Base-by-base conservation (phyloP, 53 echinoderm and acorn worm species). In the Pentamera pediparva region DNA sequence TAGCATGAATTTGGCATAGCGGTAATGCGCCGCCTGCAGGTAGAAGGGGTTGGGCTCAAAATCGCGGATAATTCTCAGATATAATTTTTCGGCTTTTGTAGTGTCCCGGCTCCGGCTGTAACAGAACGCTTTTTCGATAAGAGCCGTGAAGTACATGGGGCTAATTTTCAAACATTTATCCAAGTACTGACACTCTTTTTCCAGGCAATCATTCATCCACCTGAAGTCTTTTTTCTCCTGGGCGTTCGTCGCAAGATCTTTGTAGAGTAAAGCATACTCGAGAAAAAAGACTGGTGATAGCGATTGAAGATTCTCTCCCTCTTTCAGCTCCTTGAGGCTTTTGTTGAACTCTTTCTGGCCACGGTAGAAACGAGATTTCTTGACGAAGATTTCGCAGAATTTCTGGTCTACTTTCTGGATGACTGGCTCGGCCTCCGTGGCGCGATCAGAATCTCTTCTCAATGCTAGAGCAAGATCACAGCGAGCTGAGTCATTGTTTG, bases 281-380 rank as follows among this genome's bases (percentile, higher is more conserved):
- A 37, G 26, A 63, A 38, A 38, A 0, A 63, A 19, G 20, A 38
- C 39, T 12, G 64, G 22, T 21, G 37, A 20, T 8, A 39, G 38
- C 20, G 37, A 12, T 39, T 63, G 4, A 22, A 63, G 64, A 7
- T 63, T 18, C 38, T 63, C 64, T 2, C 64, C 38, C 38, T 4
- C 21, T 20, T 35, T 1, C 6, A 63, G 38, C 8, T 38, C 38
- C 6, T 17, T 25, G 5, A 63, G 9, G n/a, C 37, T 39, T 39
- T 35, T 37, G 7, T 20, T 1, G 6, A 37, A 7, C 4, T 63
- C 38, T 1, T 5, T 0, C 21, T 33, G 38, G 12, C 19, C 20
- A 3, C 64, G 64, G 25, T 63, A 63, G 4, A 38, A 63, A 36
- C 38, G 37, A 12, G 37, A 20, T 63, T 63, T 63, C 39, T 63